Conservation (phyloP, 1,140 invertebrate genomes). For the Vanessa tameamea region DNA sequence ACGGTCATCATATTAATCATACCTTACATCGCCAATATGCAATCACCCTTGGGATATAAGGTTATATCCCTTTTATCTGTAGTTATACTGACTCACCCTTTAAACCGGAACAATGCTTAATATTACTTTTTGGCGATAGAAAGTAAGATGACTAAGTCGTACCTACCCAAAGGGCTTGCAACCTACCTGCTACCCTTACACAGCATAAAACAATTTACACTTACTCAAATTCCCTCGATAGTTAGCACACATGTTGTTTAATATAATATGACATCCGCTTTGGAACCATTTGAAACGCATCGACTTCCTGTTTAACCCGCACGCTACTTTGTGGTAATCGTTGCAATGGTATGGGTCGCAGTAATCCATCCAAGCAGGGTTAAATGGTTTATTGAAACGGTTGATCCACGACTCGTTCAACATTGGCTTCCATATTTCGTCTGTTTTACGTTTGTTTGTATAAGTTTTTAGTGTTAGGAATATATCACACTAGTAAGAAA, state of each 20-base stretch:
- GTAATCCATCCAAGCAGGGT: conserved; percentile 64
- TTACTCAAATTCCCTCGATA: conserved; percentile 51
- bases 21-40: too few species aligned
- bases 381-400: conserved; percentile 38
- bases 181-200: too few species aligned
- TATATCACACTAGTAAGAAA: too few species aligned
- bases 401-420: conserved; percentile 44
- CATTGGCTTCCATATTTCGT: conserved; percentile 46
- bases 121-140: too few species aligned
- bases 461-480: not conserved
- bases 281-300: conserved; percentile 66
- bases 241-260: conserved; percentile 50
- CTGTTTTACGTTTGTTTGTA: conserved; percentile 22
- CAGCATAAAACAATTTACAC: conserved; percentile 16
- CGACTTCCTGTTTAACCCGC: conserved; percentile 49
- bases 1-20: too few species aligned
- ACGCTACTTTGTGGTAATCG: conserved; percentile 51
- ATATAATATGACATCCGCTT: conserved; percentile 51
- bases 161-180: too few species aligned
- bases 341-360: conserved; percentile 66
- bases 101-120: too few species aligned
- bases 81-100: too few species aligned
- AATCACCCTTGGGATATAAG: too few species aligned
- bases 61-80: too few species aligned
- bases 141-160: too few species aligned